Evolutionary conservation across 2,797 vertebrate genomes (phyloP).

Genomic region (Paratrypauchen microcephalus): DNA sequence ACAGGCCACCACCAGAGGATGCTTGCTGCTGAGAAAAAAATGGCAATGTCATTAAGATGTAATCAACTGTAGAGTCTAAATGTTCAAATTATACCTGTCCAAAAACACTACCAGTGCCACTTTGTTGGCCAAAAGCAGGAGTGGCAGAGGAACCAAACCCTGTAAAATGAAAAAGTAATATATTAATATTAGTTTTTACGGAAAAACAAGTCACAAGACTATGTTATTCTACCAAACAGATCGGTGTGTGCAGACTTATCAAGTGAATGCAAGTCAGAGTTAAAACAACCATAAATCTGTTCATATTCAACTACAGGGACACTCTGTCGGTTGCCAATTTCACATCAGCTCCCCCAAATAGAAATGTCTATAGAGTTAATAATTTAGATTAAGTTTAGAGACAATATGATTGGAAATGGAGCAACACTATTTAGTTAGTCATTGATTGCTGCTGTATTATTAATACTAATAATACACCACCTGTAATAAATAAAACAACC

Average conservation of each 20-base stretch:
- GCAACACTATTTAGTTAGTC: no score
- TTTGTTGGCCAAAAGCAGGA: slow-evolving; percentile 87
- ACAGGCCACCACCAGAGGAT: slow-evolving; percentile 79
- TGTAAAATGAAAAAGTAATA: slow-evolving; percentile 42
- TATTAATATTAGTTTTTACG: not conserved
- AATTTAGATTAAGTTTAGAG: no score
- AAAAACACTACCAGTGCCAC: slow-evolving; percentile 80
- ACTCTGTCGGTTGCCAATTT: no score
- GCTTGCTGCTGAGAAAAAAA: slow-evolving; percentile 62
- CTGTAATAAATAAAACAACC: not conserved
- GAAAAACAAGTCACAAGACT: not conserved
- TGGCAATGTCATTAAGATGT: not conserved
- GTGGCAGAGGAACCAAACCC: slow-evolving; percentile 83
- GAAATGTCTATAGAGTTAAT: no score
- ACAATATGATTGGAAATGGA: no score
- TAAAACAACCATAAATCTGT: no score
- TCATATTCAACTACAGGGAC: no score
- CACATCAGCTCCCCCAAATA: no score
- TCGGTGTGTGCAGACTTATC: no score
- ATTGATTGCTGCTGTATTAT: no score
- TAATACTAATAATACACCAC: not conserved
- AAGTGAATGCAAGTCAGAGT: no score
- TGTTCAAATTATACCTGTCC: slow-evolving; percentile 94
- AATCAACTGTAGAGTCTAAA: not conserved
- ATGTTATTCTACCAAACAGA: no score